Evolutionary conservation across 2,113 vertebrate genomes (phyloP), one percentile per base, ranked within the genome.

Genomic region (Nannobrachium achirus): DNA sequence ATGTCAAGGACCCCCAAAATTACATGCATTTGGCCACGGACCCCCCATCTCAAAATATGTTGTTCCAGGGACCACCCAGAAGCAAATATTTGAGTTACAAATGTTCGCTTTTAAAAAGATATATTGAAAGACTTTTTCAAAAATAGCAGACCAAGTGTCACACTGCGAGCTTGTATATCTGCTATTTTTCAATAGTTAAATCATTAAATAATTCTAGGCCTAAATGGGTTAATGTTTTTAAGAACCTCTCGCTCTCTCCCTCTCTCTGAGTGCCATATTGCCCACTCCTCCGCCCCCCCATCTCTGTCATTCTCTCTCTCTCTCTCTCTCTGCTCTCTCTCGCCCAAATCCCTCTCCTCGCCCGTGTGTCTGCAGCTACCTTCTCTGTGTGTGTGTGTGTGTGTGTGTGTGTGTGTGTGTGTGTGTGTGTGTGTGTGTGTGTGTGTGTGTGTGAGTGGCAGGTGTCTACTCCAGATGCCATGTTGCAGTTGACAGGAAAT

Each of bases 191-290:
- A n/a, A n/a, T n/a, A n/a, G n/a, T n/a, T n/a, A n/a, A n/a, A n/a
- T n/a, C n/a, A n/a, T n/a, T n/a, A n/a, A n/a, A n/a, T n/a, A n/a
- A n/a, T n/a, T n/a, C n/a, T n/a, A n/a, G n/a, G n/a, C n/a, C n/a
- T n/a, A n/a, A n/a, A n/a, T n/a, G n/a, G n/a, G n/a, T n/a, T n/a
- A 76, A 86, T 86, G 76, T 78, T 78, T 25, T 66, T 77, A 82
- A 77, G 76, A 87, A 71, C 71, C 81, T 42, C 73, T 80, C 71
- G 69, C 78, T 81, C 8, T 70, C 53, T 39, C 53, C 33, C 1
- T 56, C 53, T 58, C 81, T 86, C 76, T 83, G 78, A 81, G 76
- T 66, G 46, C n/a, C 10, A 78, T 73, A 69, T 85, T 56, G 56
- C 76, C 76, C 63, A 49, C 74, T 72, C 62, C 73, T 59, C 61